Conservation (phyloP, 2,113 vertebrate species). For the Gymnogyps californianus region DNA sequence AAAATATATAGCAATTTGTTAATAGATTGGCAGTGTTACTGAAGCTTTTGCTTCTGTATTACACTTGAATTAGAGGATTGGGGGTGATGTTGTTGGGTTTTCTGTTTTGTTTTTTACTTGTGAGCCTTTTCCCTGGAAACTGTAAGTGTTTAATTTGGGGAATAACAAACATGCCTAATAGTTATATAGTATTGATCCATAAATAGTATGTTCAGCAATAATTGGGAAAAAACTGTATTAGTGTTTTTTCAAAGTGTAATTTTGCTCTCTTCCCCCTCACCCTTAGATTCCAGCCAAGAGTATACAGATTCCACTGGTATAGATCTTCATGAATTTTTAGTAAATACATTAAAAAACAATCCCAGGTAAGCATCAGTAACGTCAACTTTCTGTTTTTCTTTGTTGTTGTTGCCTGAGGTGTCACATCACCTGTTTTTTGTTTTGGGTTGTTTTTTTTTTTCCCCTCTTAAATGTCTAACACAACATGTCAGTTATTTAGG, state of each 20-base stretch:
- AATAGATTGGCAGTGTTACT: not conserved
- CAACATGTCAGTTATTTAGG: not conserved
- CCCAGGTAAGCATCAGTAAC: constrained; percentile 82
- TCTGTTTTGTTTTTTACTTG: not conserved
- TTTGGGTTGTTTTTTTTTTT: not conserved
- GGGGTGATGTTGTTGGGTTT: not conserved
- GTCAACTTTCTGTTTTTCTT: constrained; percentile 10
- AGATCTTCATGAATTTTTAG: constrained; percentile 98
- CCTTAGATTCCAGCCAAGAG: constrained; percentile 95
- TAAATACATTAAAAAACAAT: constrained; percentile 97
- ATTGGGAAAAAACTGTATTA: not conserved
- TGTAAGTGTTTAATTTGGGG: not conserved
- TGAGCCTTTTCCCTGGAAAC: not conserved
- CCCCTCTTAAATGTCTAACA: not conserved
- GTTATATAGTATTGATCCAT: not conserved
- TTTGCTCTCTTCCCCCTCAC: constrained; percentile 46
- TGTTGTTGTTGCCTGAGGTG: not conserved
- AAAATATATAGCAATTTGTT: not conserved
- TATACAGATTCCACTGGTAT: constrained; percentile 98
- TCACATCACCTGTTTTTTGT: not conserved
- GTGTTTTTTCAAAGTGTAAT: not conserved
- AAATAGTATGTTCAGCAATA: not conserved
- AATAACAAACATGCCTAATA: not conserved
- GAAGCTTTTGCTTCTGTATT: not conserved
- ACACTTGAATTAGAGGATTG: not conserved